A percentile compares a stretch with the other conserved stretches of the same genome.
These are phyloP conservation scores for Uloborus plumipes DNA, from an alignment of 2,888 invertebrate species.

Conservation along the genomic window DNA sequence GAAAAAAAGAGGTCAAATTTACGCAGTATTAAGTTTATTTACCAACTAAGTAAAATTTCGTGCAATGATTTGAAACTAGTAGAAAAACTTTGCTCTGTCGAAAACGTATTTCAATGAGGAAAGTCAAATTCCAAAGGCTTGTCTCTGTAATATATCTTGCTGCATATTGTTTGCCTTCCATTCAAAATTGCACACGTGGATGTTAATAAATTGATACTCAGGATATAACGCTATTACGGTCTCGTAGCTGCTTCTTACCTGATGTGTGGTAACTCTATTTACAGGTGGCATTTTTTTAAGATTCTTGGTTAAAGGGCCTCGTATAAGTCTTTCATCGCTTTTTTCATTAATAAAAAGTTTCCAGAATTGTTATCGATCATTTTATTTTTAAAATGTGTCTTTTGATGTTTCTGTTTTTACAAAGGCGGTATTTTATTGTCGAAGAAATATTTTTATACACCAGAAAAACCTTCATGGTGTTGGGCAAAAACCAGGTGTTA, in stretches of 20 bases:
- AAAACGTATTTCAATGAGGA: no score
- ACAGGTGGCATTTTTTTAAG: slow-evolving; percentile 5
- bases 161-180: no score
- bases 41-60: no score
- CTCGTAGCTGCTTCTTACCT: slow-evolving; percentile 52
- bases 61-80: no score
- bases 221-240: slow-evolving; percentile 36
- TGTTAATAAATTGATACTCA: slow-evolving; percentile 23
- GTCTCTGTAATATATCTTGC: no score
- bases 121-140: no score
- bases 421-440: slow-evolving; percentile 62
- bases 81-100: no score
- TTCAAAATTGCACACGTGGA: no score
- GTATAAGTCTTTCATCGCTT: slow-evolving; percentile 58
- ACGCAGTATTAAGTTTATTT: no score
- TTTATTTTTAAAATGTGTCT: slow-evolving; percentile 61
- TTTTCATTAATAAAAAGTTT: slow-evolving; percentile 48
- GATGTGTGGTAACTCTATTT: no score
- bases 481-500: slow-evolving; percentile 62
- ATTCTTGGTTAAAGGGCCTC: slow-evolving; percentile 47
- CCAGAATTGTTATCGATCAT: slow-evolving; percentile 57
- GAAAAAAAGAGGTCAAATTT: no score
- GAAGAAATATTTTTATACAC: slow-evolving; percentile 62
- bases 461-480: slow-evolving; percentile 16
- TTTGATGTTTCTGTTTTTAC: slow-evolving; percentile 65